These are phyloP conservation scores for Callorhinus ursinus DNA, from an alignment of 2,113 vertebrate genomes.

Conservation along the genomic window DNA sequence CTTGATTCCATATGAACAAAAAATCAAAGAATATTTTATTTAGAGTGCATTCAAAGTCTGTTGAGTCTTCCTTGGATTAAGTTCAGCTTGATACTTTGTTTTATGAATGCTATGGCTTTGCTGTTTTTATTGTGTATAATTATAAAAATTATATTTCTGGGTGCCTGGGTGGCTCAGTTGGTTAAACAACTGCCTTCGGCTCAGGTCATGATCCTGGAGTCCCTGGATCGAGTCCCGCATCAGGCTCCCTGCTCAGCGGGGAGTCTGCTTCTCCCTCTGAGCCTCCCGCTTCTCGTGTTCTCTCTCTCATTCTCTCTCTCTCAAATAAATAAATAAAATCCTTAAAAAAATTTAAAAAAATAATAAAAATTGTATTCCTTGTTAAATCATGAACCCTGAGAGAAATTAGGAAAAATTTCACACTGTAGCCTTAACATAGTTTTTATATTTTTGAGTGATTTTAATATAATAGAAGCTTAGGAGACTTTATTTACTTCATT, in stretches of 20 bases:
- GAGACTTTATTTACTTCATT: neutral
- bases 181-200: no score
- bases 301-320: no score
- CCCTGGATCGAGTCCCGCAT: no score
- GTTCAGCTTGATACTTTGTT: slow-evolving; percentile 18
- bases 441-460: neutral
- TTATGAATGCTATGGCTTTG: neutral
- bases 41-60: neutral
- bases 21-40: neutral
- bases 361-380: slow-evolving; percentile 3
- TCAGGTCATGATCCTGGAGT: no score
- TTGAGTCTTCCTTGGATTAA: neutral
- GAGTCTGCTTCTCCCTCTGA: no score
- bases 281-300: no score
- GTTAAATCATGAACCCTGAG: neutral
- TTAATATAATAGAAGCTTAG: neutral
- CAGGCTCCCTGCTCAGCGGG: no score
- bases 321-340: no score
- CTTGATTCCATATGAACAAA: neutral
- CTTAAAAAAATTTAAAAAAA: no score
- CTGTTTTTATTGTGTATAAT: neutral
- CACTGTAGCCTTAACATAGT: neutral
- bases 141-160: neutral
- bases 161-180: no score
- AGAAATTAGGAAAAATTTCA: neutral